A percentile compares a stretch with the other conserved stretches of the same genome.
phyloP scores from a whole-genome alignment of 2,888 invertebrate species.

The Julus scandinavius region DNA sequence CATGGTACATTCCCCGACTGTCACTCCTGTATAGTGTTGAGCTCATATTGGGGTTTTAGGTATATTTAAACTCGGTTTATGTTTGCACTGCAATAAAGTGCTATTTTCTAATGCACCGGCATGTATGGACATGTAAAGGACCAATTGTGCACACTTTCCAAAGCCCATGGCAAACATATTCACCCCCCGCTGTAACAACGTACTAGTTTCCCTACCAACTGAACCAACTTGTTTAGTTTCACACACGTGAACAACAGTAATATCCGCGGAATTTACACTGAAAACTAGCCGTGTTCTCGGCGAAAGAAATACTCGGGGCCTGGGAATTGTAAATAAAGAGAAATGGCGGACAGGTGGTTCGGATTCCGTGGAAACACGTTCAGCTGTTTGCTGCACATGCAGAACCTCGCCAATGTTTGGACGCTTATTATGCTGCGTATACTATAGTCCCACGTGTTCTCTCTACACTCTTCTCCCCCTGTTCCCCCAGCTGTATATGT shows the following conservation, averaged over 20 bases:
- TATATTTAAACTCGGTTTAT: not conserved
- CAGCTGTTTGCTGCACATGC: constrained; percentile 1
- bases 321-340: constrained; percentile 37
- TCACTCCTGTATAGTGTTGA: too few species aligned
- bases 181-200: not conserved
- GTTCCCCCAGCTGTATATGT: not conserved
- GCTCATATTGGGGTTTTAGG: not conserved
- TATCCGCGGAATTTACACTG: not conserved
- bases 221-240: not conserved
- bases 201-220: not conserved
- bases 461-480: not conserved
- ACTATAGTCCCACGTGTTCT: not conserved
- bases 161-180: not conserved
- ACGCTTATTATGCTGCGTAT: not conserved
- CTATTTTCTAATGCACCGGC: not conserved
- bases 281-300: not conserved
- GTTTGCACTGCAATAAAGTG: not conserved
- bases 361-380: constrained; percentile 22
- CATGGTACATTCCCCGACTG: too few species aligned
- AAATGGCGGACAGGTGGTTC: constrained; percentile 45
- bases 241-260: not conserved
- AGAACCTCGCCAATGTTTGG: not conserved
- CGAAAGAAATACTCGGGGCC: not conserved
- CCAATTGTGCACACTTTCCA: not conserved
- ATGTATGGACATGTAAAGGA: not conserved